phyloP scores from a whole-genome alignment of 2,888 invertebrate species.

The Polydrusus tereticollis region DNA sequence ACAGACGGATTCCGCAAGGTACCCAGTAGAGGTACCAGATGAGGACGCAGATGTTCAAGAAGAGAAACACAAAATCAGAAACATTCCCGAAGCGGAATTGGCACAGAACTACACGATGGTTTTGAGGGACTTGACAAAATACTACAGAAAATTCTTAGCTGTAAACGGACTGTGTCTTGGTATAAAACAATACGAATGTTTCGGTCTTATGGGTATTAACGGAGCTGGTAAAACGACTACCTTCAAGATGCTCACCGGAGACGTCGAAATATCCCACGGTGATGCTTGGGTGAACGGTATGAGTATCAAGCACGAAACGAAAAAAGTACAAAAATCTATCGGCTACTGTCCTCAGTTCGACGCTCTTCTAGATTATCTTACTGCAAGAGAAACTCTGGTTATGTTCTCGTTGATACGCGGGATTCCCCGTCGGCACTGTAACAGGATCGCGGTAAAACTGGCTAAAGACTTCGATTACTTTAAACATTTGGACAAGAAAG shows the following conservation, averaged over 20 bases:
- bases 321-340: constrained; percentile 71
- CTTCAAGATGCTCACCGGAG: constrained; percentile 92
- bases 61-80: constrained; percentile 69
- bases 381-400: too few relatives aligned
- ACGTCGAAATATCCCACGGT: constrained; percentile 78
- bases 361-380: constrained; percentile 70
- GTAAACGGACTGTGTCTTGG: constrained; percentile 79
- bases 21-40: constrained; percentile 47
- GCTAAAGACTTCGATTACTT: constrained; percentile 66
- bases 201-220: constrained; percentile 85
- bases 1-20: constrained; percentile 25
- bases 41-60: constrained; percentile 71
- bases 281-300: constrained; percentile 73
- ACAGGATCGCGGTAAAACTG: constrained; percentile 61
- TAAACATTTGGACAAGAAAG: constrained; percentile 67
- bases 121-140: constrained; percentile 80
- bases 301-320: constrained; percentile 68
- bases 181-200: constrained; percentile 81
- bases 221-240: constrained; percentile 92
- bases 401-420: constrained; percentile 70
- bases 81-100: constrained; percentile 64
- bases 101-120: constrained; percentile 70
- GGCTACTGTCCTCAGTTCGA: constrained; percentile 74
- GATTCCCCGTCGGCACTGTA: constrained; percentile 54
- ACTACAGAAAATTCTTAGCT: constrained; percentile 76